These are phyloP conservation scores for Aspiorhynchus laticeps DNA, from an alignment of 2,113 vertebrate genomes.

Conservation along the genomic window DNA sequence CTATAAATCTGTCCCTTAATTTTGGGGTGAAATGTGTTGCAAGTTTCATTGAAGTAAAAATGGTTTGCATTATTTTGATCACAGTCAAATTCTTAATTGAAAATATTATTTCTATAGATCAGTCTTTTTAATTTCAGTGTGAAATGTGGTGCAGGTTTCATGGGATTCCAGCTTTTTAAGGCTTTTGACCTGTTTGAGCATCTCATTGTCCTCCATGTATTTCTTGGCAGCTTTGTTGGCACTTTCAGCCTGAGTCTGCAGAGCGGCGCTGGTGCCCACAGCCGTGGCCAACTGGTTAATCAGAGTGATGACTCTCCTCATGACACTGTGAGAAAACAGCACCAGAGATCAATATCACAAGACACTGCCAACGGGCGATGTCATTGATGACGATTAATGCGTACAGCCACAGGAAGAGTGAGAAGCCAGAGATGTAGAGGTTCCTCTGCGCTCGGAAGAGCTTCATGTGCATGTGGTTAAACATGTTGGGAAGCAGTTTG, in stretches of 20 bases:
- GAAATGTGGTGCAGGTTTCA: background rate
- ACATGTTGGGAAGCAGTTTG: constrained; percentile 72
- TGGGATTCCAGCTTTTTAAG: background rate
- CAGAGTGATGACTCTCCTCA: constrained; percentile 86
- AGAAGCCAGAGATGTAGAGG: constrained; percentile 96
- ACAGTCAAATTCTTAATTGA: background rate
- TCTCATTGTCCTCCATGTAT: constrained; percentile 85
- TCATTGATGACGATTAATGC: constrained; percentile 58
- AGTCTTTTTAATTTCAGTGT: background rate
- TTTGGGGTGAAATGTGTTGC: background rate
- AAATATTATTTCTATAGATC: background rate
- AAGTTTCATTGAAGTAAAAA: background rate
- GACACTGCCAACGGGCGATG: background rate
- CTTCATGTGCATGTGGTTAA: constrained; percentile 94
- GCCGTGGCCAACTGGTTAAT: constrained; percentile 85
- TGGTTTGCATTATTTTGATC: background rate
- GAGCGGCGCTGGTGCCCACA: constrained; percentile 69
- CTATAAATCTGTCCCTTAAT: background rate
- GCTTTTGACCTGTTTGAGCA: constrained; percentile 80
- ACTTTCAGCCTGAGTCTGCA: constrained; percentile 83
- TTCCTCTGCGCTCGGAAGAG: constrained; percentile 96
- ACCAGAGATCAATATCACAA: background rate
- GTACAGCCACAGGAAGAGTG: constrained; percentile 97
- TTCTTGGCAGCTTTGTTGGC: constrained; percentile 82
- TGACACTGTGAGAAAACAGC: constrained; percentile 65